These are phyloP conservation scores for Gymnoscopelus braueri DNA, from an alignment of 2,797 vertebrate species.

Conservation along the genomic window DNA sequence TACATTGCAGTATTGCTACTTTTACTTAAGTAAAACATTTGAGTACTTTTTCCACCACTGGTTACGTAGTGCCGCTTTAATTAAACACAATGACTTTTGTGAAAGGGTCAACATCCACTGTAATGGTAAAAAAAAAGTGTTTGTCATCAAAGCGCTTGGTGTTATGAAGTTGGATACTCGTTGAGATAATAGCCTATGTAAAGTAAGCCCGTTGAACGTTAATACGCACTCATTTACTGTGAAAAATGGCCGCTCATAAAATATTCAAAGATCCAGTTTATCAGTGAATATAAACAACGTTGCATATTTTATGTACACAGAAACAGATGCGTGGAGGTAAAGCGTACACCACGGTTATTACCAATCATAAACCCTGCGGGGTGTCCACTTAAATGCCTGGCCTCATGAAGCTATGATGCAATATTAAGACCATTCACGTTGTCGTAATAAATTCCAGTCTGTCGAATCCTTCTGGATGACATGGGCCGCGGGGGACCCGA, in stretches of 20 bases:
- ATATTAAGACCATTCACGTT: slow-evolving; percentile 50
- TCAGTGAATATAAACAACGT: neutral
- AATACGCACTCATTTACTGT: no score
- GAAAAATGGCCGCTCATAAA: neutral
- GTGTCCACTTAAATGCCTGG: slow-evolving; percentile 32
- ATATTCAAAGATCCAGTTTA: neutral
- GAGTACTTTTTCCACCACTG: no score
- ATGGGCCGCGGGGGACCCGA: slow-evolving; percentile 65
- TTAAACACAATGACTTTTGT: no score
- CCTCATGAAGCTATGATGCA: slow-evolving; percentile 46
- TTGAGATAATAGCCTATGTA: neutral
- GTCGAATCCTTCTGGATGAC: slow-evolving; percentile 68
- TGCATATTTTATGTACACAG: slow-evolving; percentile 4
- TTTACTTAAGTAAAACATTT: no score
- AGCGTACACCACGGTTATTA: slow-evolving; percentile 3
- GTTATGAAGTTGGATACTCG: slow-evolving; percentile 21
- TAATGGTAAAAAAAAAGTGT: no score
- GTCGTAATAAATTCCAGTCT: slow-evolving; percentile 49
- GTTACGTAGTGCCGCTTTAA: no score
- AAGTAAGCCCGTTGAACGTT: neutral
- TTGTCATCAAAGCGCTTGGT: neutral
- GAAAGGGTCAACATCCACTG: no score
- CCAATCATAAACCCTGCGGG: slow-evolving; percentile 24
- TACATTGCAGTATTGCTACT: no score
- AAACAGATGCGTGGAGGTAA: neutral